Evolutionary conservation across 2,888 invertebrate species (phyloP).

Genomic region (Hydraecia micacea): DNA sequence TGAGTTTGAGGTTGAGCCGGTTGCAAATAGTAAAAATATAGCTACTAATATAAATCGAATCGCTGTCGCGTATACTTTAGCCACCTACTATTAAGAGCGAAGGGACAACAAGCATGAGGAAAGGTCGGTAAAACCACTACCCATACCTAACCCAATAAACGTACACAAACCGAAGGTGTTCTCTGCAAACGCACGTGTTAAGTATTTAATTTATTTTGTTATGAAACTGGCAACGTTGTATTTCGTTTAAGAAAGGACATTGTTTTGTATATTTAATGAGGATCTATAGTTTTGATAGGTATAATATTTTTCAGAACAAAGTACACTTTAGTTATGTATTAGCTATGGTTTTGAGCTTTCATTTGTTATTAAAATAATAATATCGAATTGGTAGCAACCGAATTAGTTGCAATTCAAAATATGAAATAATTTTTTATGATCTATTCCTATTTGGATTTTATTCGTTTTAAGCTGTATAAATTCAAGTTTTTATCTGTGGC

Average conservation of each 20-base stretch:
- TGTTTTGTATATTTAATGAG: neutral
- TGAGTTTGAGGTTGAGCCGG: neutral
- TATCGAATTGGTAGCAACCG: neutral
- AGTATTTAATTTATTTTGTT: slow-evolving; percentile 57
- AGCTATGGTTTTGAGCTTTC: neutral
- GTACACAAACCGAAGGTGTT: slow-evolving; percentile 58
- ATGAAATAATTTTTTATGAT: neutral
- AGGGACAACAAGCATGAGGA: slow-evolving; percentile 65
- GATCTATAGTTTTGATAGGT: neutral
- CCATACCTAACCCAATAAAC: slow-evolving; percentile 56
- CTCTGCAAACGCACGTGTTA: slow-evolving; percentile 43
- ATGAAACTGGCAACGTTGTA: slow-evolving; percentile 8
- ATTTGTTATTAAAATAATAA: neutral
- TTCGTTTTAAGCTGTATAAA: too few species aligned
- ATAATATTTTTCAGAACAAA: neutral
- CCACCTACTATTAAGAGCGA: slow-evolving; percentile 41
- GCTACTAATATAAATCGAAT: neutral
- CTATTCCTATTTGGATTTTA: neutral
- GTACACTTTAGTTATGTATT: neutral
- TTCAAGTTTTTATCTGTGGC: neutral
- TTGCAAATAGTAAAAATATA: neutral
- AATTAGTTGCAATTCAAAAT: neutral
- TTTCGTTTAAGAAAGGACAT: neutral
- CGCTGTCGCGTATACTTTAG: slow-evolving; percentile 17
- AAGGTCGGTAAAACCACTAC: slow-evolving; percentile 63